A percentile compares a stretch with the other conserved stretches of the same genome.
phyloP scores from a whole-genome alignment of 2,888 invertebrate genomes.

The Aromia moschata region DNA sequence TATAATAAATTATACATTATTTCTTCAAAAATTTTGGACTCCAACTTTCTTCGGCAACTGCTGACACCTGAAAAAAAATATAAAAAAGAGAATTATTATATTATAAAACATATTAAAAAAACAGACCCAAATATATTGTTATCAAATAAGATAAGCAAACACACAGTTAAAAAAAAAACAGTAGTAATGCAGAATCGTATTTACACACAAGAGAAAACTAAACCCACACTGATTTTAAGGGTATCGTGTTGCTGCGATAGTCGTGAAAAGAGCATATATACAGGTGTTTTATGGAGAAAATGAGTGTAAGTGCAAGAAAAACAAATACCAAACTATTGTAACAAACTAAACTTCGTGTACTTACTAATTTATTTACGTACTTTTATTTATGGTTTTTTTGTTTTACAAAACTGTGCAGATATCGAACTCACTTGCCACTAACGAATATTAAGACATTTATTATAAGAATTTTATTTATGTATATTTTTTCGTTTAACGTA shows the following conservation, averaged over 20 bases:
- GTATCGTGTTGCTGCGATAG: background rate
- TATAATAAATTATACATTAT: too few species aligned
- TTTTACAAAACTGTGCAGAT: conserved; percentile 18
- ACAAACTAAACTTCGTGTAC: conserved; percentile 28
- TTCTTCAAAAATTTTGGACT: too few species aligned
- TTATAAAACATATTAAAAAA: too few species aligned
- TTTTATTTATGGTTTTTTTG: conserved; percentile 11
- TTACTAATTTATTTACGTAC: conserved; percentile 25
- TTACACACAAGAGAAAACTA: conserved; percentile 1
- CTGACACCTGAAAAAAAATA: too few species aligned
- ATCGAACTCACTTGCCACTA: conserved; percentile 18
- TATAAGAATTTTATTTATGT: background rate
- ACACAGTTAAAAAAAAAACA: conserved; percentile 2
- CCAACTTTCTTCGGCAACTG: too few species aligned
- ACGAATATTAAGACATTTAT: background rate
- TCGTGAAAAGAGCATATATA: conserved; percentile 6
- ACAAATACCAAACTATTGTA: conserved; percentile 25
- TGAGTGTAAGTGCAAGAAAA: conserved; percentile 28
- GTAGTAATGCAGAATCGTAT: background rate
- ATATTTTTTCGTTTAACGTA: background rate
- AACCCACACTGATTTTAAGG: background rate
- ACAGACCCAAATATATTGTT: too few species aligned
- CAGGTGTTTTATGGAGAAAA: conserved; percentile 16
- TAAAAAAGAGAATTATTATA: too few species aligned
- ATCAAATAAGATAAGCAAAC: background rate